Base-by-base conservation (phyloP, 2,888 invertebrate species). In the Ichneumoninae sp. region DNA sequence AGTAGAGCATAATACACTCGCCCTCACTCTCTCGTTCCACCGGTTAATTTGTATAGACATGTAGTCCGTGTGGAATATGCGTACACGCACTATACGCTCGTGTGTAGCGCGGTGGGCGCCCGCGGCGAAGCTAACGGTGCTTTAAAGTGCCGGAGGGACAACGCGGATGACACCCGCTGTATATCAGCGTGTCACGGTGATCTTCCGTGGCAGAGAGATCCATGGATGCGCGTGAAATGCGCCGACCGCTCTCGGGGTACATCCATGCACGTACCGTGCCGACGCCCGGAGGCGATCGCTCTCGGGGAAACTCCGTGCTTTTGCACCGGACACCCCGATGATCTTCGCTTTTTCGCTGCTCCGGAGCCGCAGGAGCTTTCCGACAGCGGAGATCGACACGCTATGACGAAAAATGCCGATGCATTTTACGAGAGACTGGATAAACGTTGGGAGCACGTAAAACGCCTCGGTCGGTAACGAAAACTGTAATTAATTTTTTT, bases 81-180 rank as follows among this genome's bases (percentile, higher is more conserved):
- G 50, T 69, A 19, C 16, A 69, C n/a, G 30, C 30, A 52, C 50
- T 47, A 7, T 70, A 44, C 33, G 10, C 19, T 63, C 69, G 70
- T 26, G 57, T 47, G 26, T 40, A 33, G 30, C n/a, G 50, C 26
- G 30, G n/a, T 44, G 30, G 44, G 44, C 60, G 44, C 7, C 44
- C 22, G 60, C 44, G 7, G 63, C 79, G 66, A 83, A 78, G n/a
- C 69, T 84, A 86, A 86, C 86, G 86, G 86, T 76, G 75, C 82
- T 68, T 44, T 52, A 74, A 84, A 84, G 73, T 52, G 77, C 76
- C 57, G 80, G 73, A 71, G 66, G 33, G 73, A 60, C 66, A n/a
- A 26, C 54, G 73, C 40, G 54, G 65, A 77, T 66, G 66, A 82
- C 70, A 66, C 76, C 57, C 54, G 76, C 26, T 68, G 60, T 36